phyloP scores from a whole-genome alignment of 2,888 invertebrate genomes.

The Agrilus mali region DNA sequence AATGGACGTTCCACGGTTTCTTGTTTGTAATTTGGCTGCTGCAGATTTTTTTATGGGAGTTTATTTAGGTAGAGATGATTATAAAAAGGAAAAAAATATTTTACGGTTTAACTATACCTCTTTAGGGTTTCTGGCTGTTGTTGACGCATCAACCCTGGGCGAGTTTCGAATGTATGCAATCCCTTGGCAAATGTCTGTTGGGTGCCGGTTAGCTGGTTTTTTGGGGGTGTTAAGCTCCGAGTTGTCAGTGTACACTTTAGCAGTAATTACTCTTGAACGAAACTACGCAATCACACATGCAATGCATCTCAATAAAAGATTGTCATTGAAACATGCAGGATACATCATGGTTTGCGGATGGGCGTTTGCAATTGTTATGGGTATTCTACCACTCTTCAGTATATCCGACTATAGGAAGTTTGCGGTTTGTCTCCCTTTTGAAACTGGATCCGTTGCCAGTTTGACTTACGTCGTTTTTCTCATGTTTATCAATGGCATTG shows the following conservation, averaged over 20 bases:
- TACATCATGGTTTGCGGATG: slow-evolving; percentile 91
- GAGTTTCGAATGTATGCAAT: slow-evolving; percentile 95
- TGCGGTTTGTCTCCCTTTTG: slow-evolving; percentile 93
- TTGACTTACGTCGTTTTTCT: slow-evolving; percentile 81
- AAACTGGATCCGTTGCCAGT: slow-evolving; percentile 63
- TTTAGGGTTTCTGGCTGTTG: slow-evolving; percentile 81
- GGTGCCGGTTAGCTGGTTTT: slow-evolving; percentile 90
- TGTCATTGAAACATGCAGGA: slow-evolving; percentile 83
- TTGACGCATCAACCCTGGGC: slow-evolving; percentile 90
- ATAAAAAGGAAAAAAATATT: neutral
- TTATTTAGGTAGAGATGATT: slow-evolving; percentile 56
- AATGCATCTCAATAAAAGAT: slow-evolving; percentile 87
- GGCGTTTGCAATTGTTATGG: slow-evolving; percentile 79
- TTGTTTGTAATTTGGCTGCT: slow-evolving; percentile 92
- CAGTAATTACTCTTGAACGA: slow-evolving; percentile 89
- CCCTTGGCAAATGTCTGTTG: slow-evolving; percentile 91
- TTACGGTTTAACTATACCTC: slow-evolving; percentile 4
- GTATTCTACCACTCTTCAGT: slow-evolving; percentile 77
- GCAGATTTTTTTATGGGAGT: slow-evolving; percentile 97
- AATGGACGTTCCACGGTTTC: slow-evolving; percentile 92
- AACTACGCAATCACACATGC: slow-evolving; percentile 97
- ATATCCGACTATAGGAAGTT: slow-evolving; percentile 93
- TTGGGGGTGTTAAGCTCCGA: slow-evolving; percentile 89
- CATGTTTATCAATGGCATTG: slow-evolving; percentile 84
- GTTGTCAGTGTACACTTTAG: slow-evolving; percentile 88